Percentiles rank a stretch among this genome's conserved stretches.
These are phyloP conservation scores for Taxidea taxus DNA, from an alignment of 2,113 vertebrate species.

Conservation along the genomic window DNA sequence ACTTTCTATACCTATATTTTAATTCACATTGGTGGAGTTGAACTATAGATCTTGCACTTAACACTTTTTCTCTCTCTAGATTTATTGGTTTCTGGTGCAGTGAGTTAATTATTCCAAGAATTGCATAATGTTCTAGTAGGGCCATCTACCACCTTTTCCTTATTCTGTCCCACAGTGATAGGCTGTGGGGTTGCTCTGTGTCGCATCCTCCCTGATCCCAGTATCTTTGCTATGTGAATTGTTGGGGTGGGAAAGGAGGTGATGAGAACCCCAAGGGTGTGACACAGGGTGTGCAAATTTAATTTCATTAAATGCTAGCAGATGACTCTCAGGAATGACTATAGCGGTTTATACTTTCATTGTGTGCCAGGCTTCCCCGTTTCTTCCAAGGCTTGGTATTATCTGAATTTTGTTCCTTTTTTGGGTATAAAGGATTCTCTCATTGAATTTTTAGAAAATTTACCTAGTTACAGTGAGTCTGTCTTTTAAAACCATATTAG, in stretches of 20 bases:
- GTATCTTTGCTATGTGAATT: neutral
- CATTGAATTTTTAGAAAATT: neutral
- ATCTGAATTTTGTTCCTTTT: neutral
- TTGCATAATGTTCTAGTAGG: neutral
- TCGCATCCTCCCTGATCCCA: too few species aligned
- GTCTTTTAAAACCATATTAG: neutral
- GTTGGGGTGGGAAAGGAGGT: neutral
- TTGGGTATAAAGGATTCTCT: neutral
- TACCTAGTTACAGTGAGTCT: neutral
- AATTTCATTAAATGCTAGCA: neutral
- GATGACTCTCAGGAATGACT: neutral
- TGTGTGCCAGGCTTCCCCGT: accelerated
- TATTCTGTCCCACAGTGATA: neutral
- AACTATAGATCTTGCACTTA: neutral
- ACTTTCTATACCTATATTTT: neutral
- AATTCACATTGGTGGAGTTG: neutral
- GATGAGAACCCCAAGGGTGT: neutral
- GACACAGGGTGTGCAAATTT: neutral
- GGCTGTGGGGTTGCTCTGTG: neutral
- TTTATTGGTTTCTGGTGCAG: neutral
- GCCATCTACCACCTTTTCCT: neutral
- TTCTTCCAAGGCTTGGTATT: neutral
- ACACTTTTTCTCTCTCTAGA: neutral
- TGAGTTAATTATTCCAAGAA: neutral
- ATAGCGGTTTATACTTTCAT: neutral